Conservation (phyloP, 1,140 invertebrate genomes). For the Magallana ariakensis region DNA sequence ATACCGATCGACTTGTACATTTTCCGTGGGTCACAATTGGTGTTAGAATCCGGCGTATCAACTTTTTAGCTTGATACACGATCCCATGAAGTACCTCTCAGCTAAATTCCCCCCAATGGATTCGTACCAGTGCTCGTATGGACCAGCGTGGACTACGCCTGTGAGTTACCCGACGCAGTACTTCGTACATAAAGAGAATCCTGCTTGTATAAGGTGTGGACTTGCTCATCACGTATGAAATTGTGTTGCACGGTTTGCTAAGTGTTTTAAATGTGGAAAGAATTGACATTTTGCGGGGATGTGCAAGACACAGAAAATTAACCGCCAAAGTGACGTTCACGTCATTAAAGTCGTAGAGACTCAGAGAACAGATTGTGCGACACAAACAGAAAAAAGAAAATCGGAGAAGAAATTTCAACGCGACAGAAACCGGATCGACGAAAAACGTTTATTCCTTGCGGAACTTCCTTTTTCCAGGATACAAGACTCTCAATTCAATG, state of each 20-base stretch:
- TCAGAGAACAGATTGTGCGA: background rate
- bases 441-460: background rate
- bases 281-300: background rate
- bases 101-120: background rate
- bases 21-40: background rate
- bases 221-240: background rate
- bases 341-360: background rate
- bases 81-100: background rate
- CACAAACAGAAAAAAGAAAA: background rate
- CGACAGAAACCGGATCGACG: background rate
- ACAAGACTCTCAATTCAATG: background rate
- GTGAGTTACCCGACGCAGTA: background rate
- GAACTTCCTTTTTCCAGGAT: background rate
- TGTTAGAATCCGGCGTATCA: background rate
- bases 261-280: background rate
- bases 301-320: background rate
- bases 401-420: background rate
- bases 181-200: conserved; percentile 3
- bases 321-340: background rate
- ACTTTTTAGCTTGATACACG: conserved; percentile 10
- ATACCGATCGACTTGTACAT: background rate
- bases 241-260: background rate
- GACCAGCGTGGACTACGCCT: background rate
- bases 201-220: background rate
- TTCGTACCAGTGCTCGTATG: conserved; percentile 9